Evolutionary conservation across 1,140 invertebrate species (phyloP), one percentile per base, ranked within the genome.

Genomic region (Pissodes strobi): DNA sequence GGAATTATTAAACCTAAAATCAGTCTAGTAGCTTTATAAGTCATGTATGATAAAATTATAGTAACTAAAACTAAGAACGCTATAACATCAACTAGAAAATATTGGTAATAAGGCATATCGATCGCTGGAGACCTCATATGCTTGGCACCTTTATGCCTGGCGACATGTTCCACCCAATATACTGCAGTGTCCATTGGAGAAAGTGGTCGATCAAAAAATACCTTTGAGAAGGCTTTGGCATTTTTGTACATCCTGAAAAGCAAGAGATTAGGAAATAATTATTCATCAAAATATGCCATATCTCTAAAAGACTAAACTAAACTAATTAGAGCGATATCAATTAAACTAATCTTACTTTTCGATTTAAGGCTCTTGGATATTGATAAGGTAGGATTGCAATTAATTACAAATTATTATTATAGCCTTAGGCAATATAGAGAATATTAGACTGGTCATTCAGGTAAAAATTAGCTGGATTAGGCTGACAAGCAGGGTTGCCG

Each of bases 161-260:
- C 83, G 9, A 86, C 79, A 66, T 87, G 87, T 69, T 87, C 85
- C 0, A 84, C 80, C 86, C 86, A 88, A 75, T 82, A 87, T 19
- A 85, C 73, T 0, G 85, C 84, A 0, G 78, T 83, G 12, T 86
- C 83, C 41, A 84, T 67, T 0, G 84, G 78, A 1, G 75, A 72
- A 66, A 81, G 66, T 0, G 85, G 85, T 25, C 82, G 77, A 69
- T 87, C 85, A 19, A 75, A 79, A 76, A 85, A 87, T 2, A 80
- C 73, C 61, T 71, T 72, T 0, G 86, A 86, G 2, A 86, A 15
- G 37, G 74, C 70, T 67, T 83, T 81, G 0, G 81, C 84, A 45
- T 79, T 75, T 69, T 76, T 66, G 46, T 69, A 63, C 58, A 79
- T 82, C 15, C 81, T 83, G 69, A 57, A 65, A 61, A n/a, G n/a